Evolutionary conservation across 2,888 invertebrate species (phyloP), one percentile per base, ranked within the genome.

Genomic region (Euphydryas editha): DNA sequence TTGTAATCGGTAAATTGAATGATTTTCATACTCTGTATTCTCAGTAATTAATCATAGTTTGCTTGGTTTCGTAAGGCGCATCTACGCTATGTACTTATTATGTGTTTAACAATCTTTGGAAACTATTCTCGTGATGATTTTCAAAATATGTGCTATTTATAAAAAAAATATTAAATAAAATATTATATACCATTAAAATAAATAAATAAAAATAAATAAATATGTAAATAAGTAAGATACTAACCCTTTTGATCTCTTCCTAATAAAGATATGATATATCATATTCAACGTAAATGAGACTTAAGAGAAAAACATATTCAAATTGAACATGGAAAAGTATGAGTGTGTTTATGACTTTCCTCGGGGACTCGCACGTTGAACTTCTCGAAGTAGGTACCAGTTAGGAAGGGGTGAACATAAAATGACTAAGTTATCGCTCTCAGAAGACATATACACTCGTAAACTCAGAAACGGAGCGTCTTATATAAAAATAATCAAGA

Each of bases 391-490:
- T 85, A 86, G 83, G 85, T 84, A 85, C 83, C 66, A 58, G 79
- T 77, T 76, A 79, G 85, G 86, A 86, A 86, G 86, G 87, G 86
- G 87, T 87, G 85, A 87, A 83, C 90, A 90, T 91, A 91, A 92
- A 92, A 91, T 89, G 87, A 90, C 90, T 92, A 89, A 92, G 88
- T 90, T 92, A 92, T 90, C 83, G 87, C 88, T 84, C 90, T 90
- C 90, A 81, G 85, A 88, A 91, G 91, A 88, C 88, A 87, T 88
- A 87, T 87, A 84, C 82, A 84, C 82, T 87, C 88, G 85, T 92
- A 90, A 92, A 90, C 86, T 83, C 81, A 85, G 86, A 82, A 86
- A 87, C 81, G 81, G 76, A 82, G 83, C 81, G 81, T 78, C 84
- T 88, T 85, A 85, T 87, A 88, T 85, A 85, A 87, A 89, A 90